Base-by-base conservation (phyloP, 2,888 invertebrate species). In the Eupithecia vulgata region DNA sequence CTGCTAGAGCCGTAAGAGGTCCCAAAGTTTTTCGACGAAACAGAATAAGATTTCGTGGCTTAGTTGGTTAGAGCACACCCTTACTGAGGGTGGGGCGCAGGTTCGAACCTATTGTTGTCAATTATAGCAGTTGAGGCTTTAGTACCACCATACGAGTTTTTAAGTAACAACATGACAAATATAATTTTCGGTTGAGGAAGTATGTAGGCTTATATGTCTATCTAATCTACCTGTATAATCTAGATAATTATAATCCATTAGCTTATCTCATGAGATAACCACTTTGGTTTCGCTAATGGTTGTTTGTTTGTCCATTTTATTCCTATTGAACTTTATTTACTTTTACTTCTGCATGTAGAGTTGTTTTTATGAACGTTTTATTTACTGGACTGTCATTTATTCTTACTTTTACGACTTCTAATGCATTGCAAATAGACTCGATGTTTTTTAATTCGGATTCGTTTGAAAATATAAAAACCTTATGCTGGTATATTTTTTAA, bases 191-290 rank as follows among this genome's bases (percentile, higher is more conserved):
- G n/a, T 64, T 30, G 30, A 64, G 62, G 62, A 64, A 64, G 62
- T 64, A 64, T 5, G 37, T 64, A 64, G 12, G 37, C 6, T 35
- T n/a, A 12, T 0, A n/a, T 62, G 12, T 35, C 12, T 10, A 37
- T 64, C 35, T 64, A 15, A 64, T 64, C 62, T 35, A 21, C n/a
- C 62, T 64, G 62, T 64, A 21, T 62, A n/a, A 62, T 62, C 62
- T 61, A 37, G 37, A 64, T 64, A 64, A 37, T 37, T 34, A 48
- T 52, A 40, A 52, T 37, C 37, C 7, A 72, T 40, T 64, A 57
- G 34, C 15, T 72, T 68, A 59, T 68, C 65, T 57, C 64, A 72
- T 66, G 35, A 68, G 57, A 65, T 68, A 37, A 17, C 35, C 62
- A 10, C 35, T 35, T 62, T 35, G 5, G 62, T 35, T 57, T 37